Evolutionary conservation across 2,113 vertebrate genomes (phyloP), one percentile per base, ranked within the genome.

Genomic region (Epinephelus lanceolatus): DNA sequence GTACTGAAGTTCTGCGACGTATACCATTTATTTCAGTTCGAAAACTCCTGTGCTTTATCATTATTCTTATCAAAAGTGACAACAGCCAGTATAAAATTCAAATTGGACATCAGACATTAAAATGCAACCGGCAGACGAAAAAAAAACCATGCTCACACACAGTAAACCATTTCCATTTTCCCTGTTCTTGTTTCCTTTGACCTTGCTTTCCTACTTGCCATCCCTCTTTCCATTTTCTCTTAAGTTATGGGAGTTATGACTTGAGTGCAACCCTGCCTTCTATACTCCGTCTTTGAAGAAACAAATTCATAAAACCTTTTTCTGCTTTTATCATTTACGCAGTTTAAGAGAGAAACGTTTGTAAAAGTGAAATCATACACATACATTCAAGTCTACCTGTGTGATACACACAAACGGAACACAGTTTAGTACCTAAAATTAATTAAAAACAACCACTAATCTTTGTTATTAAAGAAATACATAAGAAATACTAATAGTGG

Each of bases 151-250:
- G 59, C 55, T 15, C 7, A 40, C 4, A 60, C 25, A 18, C 6
- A 52, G n/a, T 21, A n/a, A 52, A 70, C 69, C 14, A 68, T 72
- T 79, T 78, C 30, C 13, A 84, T 52, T 74, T 52, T 33, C 60
- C 21, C 23, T 57, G 49, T 69, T 49, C 71, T 80, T 60, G 67
- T 74, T 76, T 69, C 33, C 17, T 60, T 71, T 79, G 74, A 81
- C 86, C 63, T 85, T 77, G 27, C 25, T 66, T 72, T 52, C 40
- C 40, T 76, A 11, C 27, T n/a, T 15, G 27, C 59, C 33, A 6
- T 40, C 25, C 18, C 49, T 56, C 57, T 3, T 21, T 27, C 23
- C 15, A 17, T 52, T 17, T 49, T 49, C 42, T 74, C 40, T 86
- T 18, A 57, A 62, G 17, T 57, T 75, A 40, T 47, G 23, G 13